phyloP scores from a whole-genome alignment of 2,113 vertebrate genomes.

The Paralichthys olivaceus region DNA sequence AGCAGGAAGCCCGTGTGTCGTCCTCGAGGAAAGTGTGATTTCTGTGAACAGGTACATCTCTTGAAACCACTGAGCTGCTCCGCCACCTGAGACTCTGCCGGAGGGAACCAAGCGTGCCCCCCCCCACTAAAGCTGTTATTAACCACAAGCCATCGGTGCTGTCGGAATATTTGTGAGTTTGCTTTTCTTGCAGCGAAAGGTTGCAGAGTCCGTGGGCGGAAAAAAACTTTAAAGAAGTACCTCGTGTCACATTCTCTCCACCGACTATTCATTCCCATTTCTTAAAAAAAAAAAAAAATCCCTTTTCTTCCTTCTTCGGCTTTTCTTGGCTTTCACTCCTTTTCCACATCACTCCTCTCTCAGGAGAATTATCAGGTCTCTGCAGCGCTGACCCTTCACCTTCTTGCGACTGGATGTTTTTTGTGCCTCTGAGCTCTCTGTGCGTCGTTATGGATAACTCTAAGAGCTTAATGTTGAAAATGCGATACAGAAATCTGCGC shows the following conservation, averaged over 20 bases:
- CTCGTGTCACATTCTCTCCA: neutral
- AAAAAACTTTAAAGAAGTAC: neutral
- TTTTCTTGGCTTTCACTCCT: constrained; percentile 3
- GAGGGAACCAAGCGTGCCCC: neutral
- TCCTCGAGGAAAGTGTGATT: constrained; percentile 3
- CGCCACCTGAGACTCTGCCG: neutral
- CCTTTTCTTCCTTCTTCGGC: neutral
- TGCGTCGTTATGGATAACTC: constrained; percentile 6
- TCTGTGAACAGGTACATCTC: neutral
- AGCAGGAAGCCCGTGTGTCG: neutral
- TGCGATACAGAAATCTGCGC: constrained; percentile 5
- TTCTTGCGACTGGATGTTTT: constrained; percentile 3
- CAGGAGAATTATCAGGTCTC: constrained; percentile 23
- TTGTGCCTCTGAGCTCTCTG: neutral
- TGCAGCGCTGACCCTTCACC: constrained; percentile 29
- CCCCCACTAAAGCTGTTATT: neutral
- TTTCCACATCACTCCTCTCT: constrained; percentile 6
- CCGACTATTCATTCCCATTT: constrained; percentile 4
- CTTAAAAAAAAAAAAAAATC: neutral
- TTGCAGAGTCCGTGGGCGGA: neutral
- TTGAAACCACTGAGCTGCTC: neutral
- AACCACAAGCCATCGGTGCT: neutral
- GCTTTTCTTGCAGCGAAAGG: neutral
- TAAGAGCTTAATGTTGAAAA: constrained; percentile 15
- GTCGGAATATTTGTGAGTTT: neutral